These are phyloP conservation scores for Cladopsammia gracilis DNA, from an alignment of 64 coral and sea anemone species.

Conservation along the genomic window DNA sequence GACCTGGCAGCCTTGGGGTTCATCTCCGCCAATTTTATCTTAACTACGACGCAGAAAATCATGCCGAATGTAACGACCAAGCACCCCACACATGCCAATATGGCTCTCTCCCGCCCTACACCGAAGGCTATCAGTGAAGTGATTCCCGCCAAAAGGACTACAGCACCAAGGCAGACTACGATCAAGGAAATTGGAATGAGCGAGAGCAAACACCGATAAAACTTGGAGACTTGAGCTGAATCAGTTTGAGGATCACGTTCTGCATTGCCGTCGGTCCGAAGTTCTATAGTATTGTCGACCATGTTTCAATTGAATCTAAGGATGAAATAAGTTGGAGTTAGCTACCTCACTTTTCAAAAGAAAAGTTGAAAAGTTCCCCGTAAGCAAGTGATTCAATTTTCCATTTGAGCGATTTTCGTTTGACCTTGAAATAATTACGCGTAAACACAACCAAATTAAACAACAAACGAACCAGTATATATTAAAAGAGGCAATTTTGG, in stretches of 20 bases:
- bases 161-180: background rate
- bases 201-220: background rate
- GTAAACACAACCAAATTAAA: too few species aligned
- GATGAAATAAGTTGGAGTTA: too few species aligned
- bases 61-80: background rate
- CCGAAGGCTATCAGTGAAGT: background rate
- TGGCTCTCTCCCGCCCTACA: background rate
- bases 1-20: too few species aligned
- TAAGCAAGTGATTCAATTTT: too few species aligned
- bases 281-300: too few species aligned
- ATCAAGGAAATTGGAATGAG: background rate
- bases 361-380: too few species aligned
- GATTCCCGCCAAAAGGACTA: background rate
- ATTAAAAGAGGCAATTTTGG: too few species aligned
- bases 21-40: background rate
- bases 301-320: too few species aligned
- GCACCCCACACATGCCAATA: background rate
- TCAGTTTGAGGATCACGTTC: background rate
- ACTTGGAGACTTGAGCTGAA: background rate
- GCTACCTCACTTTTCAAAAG: too few species aligned
- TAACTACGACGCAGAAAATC: background rate
- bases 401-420: too few species aligned
- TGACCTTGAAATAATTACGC: too few species aligned
- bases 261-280: background rate
- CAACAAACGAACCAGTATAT: too few species aligned